These are phyloP conservation scores for Yponomeuta plumbellus DNA, from an alignment of 2,888 invertebrate genomes.

Conservation along the genomic window DNA sequence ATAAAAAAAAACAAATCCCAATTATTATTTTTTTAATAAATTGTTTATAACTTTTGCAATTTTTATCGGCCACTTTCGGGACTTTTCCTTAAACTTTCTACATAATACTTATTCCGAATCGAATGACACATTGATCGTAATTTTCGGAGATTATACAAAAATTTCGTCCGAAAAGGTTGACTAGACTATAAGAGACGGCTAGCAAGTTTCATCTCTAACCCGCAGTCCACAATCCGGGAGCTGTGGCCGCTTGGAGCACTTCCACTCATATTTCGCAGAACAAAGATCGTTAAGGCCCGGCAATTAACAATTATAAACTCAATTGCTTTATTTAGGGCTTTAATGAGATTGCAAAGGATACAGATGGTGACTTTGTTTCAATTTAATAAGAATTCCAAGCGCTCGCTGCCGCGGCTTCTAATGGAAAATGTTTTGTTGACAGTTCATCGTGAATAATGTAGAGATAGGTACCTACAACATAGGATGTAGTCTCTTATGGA, in stretches of 20 bases:
- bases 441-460: not conserved
- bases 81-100: no score
- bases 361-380: constrained; percentile 7
- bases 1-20: no score
- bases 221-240: no score
- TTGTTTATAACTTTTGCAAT: no score
- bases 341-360: constrained; percentile 28
- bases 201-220: no score
- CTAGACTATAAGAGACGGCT: no score
- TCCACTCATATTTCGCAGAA: constrained; percentile 45
- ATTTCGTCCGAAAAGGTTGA: no score
- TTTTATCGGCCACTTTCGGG: no score
- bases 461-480: not conserved
- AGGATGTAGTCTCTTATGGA: not conserved
- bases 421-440: not conserved
- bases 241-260: constrained; percentile 3
- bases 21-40: no score
- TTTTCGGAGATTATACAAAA: no score
- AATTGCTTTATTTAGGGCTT: constrained; percentile 53
- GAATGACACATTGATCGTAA: no score
- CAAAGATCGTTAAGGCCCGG: constrained; percentile 51
- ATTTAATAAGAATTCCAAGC: not conserved
- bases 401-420: not conserved
- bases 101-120: no score
- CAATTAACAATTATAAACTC: constrained; percentile 52